A percentile compares a stretch with the other conserved stretches of the same genome.
Evolutionary conservation across 2,113 vertebrate genomes (phyloP).

Genomic region (Scatophagus argus): DNA sequence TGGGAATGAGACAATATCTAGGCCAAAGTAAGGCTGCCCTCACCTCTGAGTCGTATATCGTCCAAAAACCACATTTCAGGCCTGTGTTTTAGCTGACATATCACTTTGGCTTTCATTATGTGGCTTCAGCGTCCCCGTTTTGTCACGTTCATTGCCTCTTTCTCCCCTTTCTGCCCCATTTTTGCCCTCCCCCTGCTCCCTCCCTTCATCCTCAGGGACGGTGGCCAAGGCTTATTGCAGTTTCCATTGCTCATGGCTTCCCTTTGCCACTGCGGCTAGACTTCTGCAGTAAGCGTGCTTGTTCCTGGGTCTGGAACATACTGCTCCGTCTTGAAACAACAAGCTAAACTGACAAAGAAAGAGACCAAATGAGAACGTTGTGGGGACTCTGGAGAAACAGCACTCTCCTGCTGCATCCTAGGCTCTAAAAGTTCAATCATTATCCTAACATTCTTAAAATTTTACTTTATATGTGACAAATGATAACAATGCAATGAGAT

Average conservation of each 20-base stretch:
- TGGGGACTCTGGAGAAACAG: not conserved
- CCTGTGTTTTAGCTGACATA: conserved; percentile 58
- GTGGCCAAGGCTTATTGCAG: conserved; percentile 66
- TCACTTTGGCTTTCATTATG: conserved; percentile 44
- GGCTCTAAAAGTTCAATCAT: not conserved
- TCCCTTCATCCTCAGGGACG: conserved; percentile 42
- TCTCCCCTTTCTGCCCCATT: conserved; percentile 48
- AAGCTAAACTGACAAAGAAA: not conserved
- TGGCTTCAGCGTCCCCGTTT: conserved; percentile 47
- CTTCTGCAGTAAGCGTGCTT: conserved; percentile 46
- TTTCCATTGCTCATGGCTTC: conserved; percentile 84
- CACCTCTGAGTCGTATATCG: not conserved
- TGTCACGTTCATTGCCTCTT: conserved; percentile 36
- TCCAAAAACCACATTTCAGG: conserved; percentile 32
- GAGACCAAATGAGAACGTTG: not conserved
- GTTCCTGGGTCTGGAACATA: conserved; percentile 54
- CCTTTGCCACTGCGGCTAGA: conserved; percentile 63
- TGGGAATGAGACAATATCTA: not conserved
- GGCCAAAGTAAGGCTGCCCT: not conserved
- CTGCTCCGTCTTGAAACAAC: conserved; percentile 33
- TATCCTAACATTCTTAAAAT: not conserved
- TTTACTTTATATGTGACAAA: too few relatives aligned
- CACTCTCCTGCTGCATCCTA: not conserved
- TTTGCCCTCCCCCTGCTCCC: conserved; percentile 46
- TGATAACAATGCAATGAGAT: too few relatives aligned